Percentiles rank a stretch among this genome's conserved stretches.
phyloP scores from a whole-genome alignment of 2,888 invertebrate species.

The Byasa hedistus region DNA sequence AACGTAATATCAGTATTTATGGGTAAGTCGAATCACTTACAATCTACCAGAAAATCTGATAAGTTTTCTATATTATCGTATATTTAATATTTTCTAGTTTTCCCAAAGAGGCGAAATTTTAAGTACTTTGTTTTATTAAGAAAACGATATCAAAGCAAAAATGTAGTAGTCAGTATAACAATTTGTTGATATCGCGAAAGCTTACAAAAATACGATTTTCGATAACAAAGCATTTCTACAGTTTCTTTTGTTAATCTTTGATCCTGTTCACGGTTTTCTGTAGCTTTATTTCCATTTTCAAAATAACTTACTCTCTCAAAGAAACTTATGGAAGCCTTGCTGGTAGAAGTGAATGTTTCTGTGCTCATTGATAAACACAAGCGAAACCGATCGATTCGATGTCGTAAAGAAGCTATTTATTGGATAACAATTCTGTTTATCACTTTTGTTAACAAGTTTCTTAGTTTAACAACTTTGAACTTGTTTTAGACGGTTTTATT shows the following conservation, averaged over 20 bases:
- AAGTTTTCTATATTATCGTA: neutral
- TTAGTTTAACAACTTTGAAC: slow-evolving; percentile 29
- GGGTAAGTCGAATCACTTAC: too few species aligned
- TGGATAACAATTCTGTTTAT: slow-evolving; percentile 28
- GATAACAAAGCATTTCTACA: neutral
- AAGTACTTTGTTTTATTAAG: neutral
- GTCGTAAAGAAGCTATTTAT: slow-evolving; percentile 24
- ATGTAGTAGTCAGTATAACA: too few species aligned
- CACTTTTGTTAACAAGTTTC: slow-evolving; percentile 29
- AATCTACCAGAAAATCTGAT: neutral
- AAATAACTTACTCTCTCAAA: neutral
- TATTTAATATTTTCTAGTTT: neutral
- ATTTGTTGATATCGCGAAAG: too few species aligned
- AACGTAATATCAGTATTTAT: too few species aligned
- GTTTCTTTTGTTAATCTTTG: neutral
- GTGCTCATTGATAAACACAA: slow-evolving; percentile 24
- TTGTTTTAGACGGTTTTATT: slow-evolving; percentile 19
- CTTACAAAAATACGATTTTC: neutral
- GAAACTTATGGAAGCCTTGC: neutral
- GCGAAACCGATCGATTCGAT: slow-evolving; percentile 18
- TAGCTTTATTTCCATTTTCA: neutral
- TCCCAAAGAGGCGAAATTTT: neutral
- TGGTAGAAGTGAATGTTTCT: neutral
- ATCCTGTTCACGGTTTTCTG: neutral
- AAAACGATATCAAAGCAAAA: neutral